Base-by-base conservation (phyloP, 2,888 invertebrate species). In the Neoascia interrupta region DNA sequence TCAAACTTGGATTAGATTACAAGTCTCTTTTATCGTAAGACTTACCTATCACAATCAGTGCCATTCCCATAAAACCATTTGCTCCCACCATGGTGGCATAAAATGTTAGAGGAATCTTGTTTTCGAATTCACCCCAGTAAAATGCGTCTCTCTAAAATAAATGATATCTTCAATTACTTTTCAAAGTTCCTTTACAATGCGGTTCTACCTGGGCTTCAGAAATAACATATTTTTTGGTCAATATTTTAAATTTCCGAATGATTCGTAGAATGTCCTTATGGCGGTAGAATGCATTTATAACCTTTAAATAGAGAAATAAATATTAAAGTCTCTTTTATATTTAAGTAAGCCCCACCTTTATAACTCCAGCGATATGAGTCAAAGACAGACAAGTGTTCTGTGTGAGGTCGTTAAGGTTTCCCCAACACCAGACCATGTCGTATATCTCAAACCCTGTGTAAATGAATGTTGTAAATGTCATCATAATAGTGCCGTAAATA, bases 51-150 rank as follows among this genome's bases (percentile, higher is more conserved):
- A 26, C 8, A 5, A 26, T 26, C 5, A 26, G 26, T 5, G 8
- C 8, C 26, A 26, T 26, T 26, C 26, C 26, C 4, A 26, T 5
- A 8, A 26, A 4, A 5, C 26, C 26, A 26, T 4, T 26, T 4
- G 8, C 4, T 5, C 26, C 26, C 26, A 26, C 26, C 26, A 26
- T 26, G 5, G 8, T 8, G 5, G 26, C 4, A 36, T 6, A 83
- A 41, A 51, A 23, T 0, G 86, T 85, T 28, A 82, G 41, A 0
- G 60, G 61, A 5, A 82, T 39, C 51, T 81, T 83, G 39, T 81
- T 82, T 39, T 83, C 80, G 6, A 81, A 56, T 47, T 83, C 82
- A 5, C 80, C 82, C 41, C 73, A 47, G 18, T 51, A 66, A 61
- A 82, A 83, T 3, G 66, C 69, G n/a, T 45, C 28, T 15, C 60